Evolutionary conservation across 2,113 vertebrate species (phyloP).

Genomic region (Dissostichus mawsoni): DNA sequence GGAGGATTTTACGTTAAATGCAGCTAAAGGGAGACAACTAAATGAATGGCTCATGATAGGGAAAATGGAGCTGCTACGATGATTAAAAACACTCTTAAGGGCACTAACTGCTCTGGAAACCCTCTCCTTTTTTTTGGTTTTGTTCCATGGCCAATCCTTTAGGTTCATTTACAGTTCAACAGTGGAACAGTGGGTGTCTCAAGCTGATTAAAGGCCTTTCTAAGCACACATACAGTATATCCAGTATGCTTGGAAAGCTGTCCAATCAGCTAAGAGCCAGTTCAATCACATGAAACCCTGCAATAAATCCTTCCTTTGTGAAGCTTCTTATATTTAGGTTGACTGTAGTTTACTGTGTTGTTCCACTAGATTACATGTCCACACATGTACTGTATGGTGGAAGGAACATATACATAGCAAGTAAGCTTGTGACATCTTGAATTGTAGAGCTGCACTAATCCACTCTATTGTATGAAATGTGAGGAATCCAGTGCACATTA

Average conservation of each 20-base stretch:
- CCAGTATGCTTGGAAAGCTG: conserved; percentile 13
- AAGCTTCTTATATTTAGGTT: neutral
- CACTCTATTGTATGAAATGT: neutral
- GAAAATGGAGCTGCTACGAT: conserved; percentile 20
- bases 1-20: conserved; percentile 19
- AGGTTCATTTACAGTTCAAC: conserved; percentile 54
- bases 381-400: neutral
- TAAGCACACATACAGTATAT: conserved; percentile 1
- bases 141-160: conserved; percentile 34
- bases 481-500: neutral
- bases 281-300: neutral
- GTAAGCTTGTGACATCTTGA: neutral
- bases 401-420: neutral
- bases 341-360: neutral
- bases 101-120: conserved; percentile 3
- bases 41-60: conserved; percentile 9
- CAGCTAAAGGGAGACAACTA: conserved; percentile 10
- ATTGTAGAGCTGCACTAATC: neutral
- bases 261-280: conserved; percentile 48
- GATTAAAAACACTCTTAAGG: conserved; percentile 43
- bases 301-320: neutral
- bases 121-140: conserved; percentile 21
- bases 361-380: neutral
- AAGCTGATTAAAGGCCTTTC: conserved; percentile 35
- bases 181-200: neutral